Conservation (phyloP, 2,113 vertebrate genomes). For the Rousettus leschenaultii region DNA sequence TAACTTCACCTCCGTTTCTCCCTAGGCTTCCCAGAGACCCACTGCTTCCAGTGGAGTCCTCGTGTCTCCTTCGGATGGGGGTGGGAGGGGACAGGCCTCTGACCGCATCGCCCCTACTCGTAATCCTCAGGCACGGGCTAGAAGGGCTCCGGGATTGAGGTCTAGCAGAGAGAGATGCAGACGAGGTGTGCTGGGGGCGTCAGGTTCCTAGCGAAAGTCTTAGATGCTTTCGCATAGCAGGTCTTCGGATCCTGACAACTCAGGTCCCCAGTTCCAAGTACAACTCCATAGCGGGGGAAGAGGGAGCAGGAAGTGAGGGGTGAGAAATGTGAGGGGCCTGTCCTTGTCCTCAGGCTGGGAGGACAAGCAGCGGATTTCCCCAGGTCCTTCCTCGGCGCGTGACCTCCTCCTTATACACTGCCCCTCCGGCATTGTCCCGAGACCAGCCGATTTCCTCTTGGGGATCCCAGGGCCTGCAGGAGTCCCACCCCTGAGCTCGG, state of each 20-base stretch:
- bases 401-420: fast-evolving
- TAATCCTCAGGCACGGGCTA: background rate
- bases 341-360: background rate
- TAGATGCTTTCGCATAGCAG: background rate
- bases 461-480: background rate
- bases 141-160: background rate
- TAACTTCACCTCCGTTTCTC: background rate
- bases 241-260: background rate
- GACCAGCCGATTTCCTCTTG: background rate
- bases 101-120: background rate
- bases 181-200: too few species aligned
- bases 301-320: fast-evolving
- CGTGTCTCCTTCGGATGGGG: background rate
- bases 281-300: background rate
- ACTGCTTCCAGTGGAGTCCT: background rate
- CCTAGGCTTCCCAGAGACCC: background rate
- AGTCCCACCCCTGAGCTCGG: background rate
- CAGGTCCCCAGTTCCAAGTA: background rate
- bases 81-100: background rate
- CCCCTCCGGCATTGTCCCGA: background rate
- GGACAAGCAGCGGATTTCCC: too few species aligned
- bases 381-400: background rate
- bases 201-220: background rate
- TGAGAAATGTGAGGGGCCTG: background rate
- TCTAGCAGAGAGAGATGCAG: background rate